A percentile compares a stretch with the other conserved stretches of the same genome.
phyloP scores from a whole-genome alignment of 2,113 vertebrate genomes.

The Megatriorchis doriae region DNA sequence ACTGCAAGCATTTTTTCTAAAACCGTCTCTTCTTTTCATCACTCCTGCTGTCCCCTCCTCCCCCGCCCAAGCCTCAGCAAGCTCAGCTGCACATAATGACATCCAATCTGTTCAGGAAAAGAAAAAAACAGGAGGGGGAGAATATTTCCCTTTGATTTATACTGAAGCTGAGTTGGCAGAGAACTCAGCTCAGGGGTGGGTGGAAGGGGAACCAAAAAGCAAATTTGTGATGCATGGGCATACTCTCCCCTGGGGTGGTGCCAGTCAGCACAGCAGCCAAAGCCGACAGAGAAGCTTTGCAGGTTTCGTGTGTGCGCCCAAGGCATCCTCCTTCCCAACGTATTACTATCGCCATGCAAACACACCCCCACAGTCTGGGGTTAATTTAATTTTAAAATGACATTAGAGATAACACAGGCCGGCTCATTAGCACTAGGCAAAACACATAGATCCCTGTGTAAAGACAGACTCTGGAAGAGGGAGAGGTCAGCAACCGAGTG shows the following conservation, averaged over 20 bases:
- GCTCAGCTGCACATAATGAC: slow-evolving; percentile 72
- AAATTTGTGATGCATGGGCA: slow-evolving; percentile 65
- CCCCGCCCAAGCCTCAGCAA: slow-evolving; percentile 48
- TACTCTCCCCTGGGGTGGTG: slow-evolving; percentile 66
- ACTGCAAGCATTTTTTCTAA: slow-evolving; percentile 55
- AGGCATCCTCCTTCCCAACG: slow-evolving; percentile 56
- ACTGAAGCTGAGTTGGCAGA: slow-evolving; percentile 69
- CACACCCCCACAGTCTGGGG: slow-evolving; percentile 61
- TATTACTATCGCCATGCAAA: slow-evolving; percentile 53
- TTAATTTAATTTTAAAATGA: slow-evolving; percentile 52
- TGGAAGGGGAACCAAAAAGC: slow-evolving; percentile 67
- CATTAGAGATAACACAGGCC: slow-evolving; percentile 51
- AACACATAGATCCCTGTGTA: slow-evolving; percentile 20
- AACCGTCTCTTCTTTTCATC: slow-evolving; percentile 42
- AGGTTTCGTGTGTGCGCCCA: slow-evolving; percentile 59
- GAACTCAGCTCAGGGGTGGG: slow-evolving; percentile 57
- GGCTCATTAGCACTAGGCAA: slow-evolving; percentile 47
- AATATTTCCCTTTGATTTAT: slow-evolving; percentile 72
- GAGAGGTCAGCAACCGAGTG: neutral
- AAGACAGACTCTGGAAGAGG: neutral
- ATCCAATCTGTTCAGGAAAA: slow-evolving; percentile 74
- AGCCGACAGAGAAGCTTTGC: slow-evolving; percentile 49
- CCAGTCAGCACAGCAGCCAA: slow-evolving; percentile 63
- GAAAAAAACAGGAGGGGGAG: slow-evolving; percentile 61
- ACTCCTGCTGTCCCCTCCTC: slow-evolving; percentile 52